Evolutionary conservation across 2,113 vertebrate genomes (phyloP), one percentile per base, ranked within the genome.

Genomic region (Percina caprodes): DNA sequence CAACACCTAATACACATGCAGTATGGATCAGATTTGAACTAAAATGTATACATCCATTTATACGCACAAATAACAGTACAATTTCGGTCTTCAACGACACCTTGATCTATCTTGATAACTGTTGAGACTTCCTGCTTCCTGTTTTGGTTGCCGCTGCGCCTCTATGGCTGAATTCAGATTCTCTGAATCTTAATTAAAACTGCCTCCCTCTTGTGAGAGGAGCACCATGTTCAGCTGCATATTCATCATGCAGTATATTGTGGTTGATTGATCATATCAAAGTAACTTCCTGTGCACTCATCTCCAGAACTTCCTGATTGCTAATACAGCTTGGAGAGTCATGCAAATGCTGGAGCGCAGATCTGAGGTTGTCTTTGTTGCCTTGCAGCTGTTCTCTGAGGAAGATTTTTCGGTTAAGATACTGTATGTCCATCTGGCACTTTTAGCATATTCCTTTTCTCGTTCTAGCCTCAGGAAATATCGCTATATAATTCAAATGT

Each of bases 201-300:
- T 56, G 51, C 60, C 72, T 55, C 79, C 69, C 77, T 65, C 83
- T 83, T 71, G 70, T 65, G 72, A 74, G 69, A 82, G 54, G 6
- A 54, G 72, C 56, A 1, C 62, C 68, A 35, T 70, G 58, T 89
- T 87, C 30, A 83, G 88, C 83, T 85, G 84, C 86, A 84, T 86
- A 89, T 89, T 93, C 89, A 91, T 90, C 85, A 60, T 1, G 63
- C 68, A 3, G 74, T 33, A 71, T 58, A 89, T 81, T 79, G 81
- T 26, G 73, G 42, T 14, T 83, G 87, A 89, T 91, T 90, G 83
- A 91, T 90, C 69, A 19, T 84, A 90, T 91, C 85, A 89, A 74
- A 82, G 72, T 7, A 10, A 79, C 87, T 92, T 91, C 89, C 83
- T 86, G 70, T 8, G 58, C 55, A 11, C 82, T 85, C 79, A 73